Evolutionary conservation across 2,888 invertebrate genomes (phyloP), one percentile per base, ranked within the genome.

Genomic region (Amiota minor): DNA sequence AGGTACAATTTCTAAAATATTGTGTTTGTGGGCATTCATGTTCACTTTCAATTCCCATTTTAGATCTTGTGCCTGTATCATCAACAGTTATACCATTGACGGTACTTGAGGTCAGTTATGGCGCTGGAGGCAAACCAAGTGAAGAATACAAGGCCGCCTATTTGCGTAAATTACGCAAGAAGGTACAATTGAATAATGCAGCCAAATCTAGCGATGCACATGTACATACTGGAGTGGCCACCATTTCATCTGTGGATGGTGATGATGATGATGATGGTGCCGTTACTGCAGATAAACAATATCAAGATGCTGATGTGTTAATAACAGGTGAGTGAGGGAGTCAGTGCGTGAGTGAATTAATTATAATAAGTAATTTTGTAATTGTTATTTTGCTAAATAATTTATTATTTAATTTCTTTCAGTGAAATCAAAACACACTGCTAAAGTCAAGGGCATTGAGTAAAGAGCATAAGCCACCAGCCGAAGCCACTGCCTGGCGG

Each of bases 11-110:
- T 18, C 1, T 18, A 53, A 35, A 35, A 0, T 6, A 35, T 35
- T 35, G 35, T 35, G 6, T 18, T 20, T 45, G 2, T 67, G 46
- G 8, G 20, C 12, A 49, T 9, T 10, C 6, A 18, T 1, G 20
- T 10, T 11, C 35, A 23, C 8, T 23, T 10, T n/a, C 64, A 64
- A 11, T n/a, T 10, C 64, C 64, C 9, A 16, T 20, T 67, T 50
- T 49, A 93, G 93, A 93, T 87, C 90, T 93, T 82, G 90, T 93
- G 70, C 91, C 93, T 10, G 92, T 93, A n/a, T 93, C 93, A 0
- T 93, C 93, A 3, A 93, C 93, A 14, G 93, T 93, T 9, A 93
- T 93, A 78, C 93, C 93, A 2, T 85, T 93, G 50, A 91, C 92
- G 2, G 92, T 92, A 59, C 92, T 92, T 81, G 92, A 92, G 87